Evolutionary conservation across 2,113 vertebrate species (phyloP).

Genomic region (Petaurus breviceps): DNA sequence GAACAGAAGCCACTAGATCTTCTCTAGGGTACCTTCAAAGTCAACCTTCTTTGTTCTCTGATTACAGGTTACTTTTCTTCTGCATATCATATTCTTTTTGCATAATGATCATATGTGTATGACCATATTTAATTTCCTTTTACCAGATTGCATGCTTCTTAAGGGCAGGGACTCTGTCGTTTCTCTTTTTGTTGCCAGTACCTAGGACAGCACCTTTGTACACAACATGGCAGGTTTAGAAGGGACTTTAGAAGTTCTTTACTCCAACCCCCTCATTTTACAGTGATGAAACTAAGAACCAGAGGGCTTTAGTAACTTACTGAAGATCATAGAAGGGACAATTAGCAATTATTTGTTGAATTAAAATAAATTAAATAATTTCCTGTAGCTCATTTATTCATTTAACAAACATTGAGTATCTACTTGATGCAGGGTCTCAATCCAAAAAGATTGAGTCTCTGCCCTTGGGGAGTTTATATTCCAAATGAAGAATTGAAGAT

Average conservation of each 20-base stretch:
- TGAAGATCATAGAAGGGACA: neutral
- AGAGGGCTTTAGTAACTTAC: neutral
- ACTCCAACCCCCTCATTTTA: neutral
- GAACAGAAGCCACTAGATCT: neutral
- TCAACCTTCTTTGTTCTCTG: neutral
- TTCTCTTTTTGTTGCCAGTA: neutral
- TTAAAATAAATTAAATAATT: neutral
- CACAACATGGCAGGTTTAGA: neutral
- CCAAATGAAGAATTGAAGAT: neutral
- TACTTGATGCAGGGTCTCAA: neutral
- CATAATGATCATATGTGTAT: neutral
- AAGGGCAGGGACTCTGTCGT: neutral
- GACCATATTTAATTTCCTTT: neutral
- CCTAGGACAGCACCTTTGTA: neutral
- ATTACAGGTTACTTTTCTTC: neutral
- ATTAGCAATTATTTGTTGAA: neutral
- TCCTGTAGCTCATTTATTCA: neutral
- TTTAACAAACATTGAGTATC: neutral
- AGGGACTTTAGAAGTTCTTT: neutral
- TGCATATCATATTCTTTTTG: neutral
- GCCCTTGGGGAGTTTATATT: neutral
- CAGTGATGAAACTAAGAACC: neutral
- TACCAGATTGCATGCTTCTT: neutral
- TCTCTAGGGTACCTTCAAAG: neutral
- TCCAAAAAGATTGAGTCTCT: neutral